Evolutionary conservation across 2,797 vertebrate species (phyloP).

Genomic region (Pseudopleuronectes americanus): DNA sequence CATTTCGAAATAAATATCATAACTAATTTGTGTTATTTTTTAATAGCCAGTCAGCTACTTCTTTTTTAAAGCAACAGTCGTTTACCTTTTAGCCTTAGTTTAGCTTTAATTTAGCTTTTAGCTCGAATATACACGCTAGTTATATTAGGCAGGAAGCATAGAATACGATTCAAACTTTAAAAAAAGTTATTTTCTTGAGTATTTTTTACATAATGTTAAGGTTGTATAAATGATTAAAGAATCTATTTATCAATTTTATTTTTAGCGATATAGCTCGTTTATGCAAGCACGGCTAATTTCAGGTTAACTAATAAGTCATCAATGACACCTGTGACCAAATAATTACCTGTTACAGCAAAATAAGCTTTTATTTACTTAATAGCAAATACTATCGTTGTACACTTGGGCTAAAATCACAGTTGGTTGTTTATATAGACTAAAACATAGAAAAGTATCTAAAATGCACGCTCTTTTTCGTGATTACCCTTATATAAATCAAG

Average conservation of each 20-base stretch:
- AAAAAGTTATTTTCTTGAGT: not conserved
- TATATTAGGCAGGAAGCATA: no score
- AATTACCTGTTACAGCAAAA: not conserved
- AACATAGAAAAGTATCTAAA: not conserved
- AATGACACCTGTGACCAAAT: constrained; percentile 6
- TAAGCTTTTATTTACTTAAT: not conserved
- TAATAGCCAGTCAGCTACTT: not conserved
- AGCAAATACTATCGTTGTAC: not conserved
- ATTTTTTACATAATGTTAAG: no score
- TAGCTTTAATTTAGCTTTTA: no score
- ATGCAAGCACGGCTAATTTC: not conserved
- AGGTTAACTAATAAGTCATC: not conserved
- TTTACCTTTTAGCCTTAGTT: no score
- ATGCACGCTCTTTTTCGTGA: no score
- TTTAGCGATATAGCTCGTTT: not conserved
- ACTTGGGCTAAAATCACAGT: not conserved
- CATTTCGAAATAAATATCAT: no score
- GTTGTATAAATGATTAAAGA: not conserved
- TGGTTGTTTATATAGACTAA: not conserved
- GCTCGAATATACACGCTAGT: no score
- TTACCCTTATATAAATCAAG: no score
- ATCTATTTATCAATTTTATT: no score
- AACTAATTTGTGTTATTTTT: no score
- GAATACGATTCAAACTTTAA: no score
- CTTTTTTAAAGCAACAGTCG: not conserved